A percentile compares a stretch with the other conserved stretches of the same genome.
These are phyloP conservation scores for Schlechtendalia chinensis DNA, from an alignment of 1,140 invertebrate genomes.

Conservation along the genomic window DNA sequence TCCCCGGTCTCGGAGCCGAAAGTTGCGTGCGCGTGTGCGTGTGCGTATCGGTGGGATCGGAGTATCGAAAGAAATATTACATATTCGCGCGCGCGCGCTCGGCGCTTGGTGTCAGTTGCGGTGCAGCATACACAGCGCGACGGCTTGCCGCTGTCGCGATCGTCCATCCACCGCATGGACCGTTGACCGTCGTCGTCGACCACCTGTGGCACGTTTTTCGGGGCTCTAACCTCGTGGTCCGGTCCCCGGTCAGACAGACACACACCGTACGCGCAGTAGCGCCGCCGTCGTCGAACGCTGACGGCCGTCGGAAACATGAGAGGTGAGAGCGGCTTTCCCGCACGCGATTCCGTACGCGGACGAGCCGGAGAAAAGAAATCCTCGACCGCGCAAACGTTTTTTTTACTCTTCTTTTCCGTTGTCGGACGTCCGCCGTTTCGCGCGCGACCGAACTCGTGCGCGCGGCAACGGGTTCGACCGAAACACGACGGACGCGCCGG, in stretches of 20 bases:
- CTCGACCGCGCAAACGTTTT: too few relatives aligned
- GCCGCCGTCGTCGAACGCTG: neutral
- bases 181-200: neutral
- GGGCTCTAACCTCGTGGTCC: neutral
- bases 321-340: neutral
- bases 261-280: too few relatives aligned
- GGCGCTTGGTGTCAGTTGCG: too few relatives aligned
- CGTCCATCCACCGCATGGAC: neutral
- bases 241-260: neutral
- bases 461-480: too few relatives aligned
- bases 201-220: slow-evolving; percentile 15
- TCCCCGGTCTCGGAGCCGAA: neutral
- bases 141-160: neutral
- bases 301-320: neutral
- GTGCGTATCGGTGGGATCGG: neutral
- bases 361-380: too few relatives aligned
- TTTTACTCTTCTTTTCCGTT: too few relatives aligned
- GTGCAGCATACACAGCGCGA: too few relatives aligned
- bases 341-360: too few relatives aligned
- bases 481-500: too few relatives aligned
- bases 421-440: too few relatives aligned
- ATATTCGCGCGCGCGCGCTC: neutral
- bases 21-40: neutral
- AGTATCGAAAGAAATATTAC: neutral
- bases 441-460: too few relatives aligned